A percentile compares a stretch with the other conserved stretches of the same genome.
phyloP scores from a whole-genome alignment of 2,888 invertebrate genomes.

The Trilocha varians region DNA sequence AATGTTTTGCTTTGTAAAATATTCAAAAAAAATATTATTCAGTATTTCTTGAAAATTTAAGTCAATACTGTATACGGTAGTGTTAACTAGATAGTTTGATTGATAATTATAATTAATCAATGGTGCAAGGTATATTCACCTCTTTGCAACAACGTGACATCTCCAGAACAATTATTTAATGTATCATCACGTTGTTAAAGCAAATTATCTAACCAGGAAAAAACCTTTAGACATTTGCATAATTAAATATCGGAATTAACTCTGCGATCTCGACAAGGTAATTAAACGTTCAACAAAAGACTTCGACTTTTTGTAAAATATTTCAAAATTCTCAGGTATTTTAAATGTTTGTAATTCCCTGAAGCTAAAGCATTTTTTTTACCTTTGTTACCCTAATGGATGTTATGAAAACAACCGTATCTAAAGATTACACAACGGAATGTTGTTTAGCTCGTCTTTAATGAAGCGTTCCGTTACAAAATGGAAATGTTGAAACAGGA shows the following conservation, averaged over 20 bases:
- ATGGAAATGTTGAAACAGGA: constrained; percentile 13
- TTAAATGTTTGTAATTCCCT: constrained; percentile 35
- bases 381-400: constrained; percentile 38
- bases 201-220: constrained; percentile 25
- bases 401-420: constrained; percentile 32
- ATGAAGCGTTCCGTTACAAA: constrained; percentile 23
- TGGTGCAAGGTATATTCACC: too few relatives aligned
- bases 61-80: too few relatives aligned
- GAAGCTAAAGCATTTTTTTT: constrained; percentile 33
- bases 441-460: constrained; percentile 28
- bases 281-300: constrained; percentile 44
- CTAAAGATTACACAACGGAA: constrained; percentile 28
- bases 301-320: constrained; percentile 28
- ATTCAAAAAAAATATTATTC: too few relatives aligned
- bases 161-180: too few relatives aligned
- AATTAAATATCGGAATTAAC: constrained; percentile 57
- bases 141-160: too few relatives aligned
- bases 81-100: too few relatives aligned
- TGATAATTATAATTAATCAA: too few relatives aligned
- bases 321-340: constrained; percentile 24
- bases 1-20: too few relatives aligned
- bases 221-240: constrained; percentile 49
- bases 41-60: too few relatives aligned
- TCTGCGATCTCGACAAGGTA: constrained; percentile 38
- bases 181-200: too few relatives aligned